Percentiles rank a stretch among this genome's conserved stretches.
Conservation (phyloP, 37 sponge, comb jelly and placozoan species). For the Geodia barretti region DNA sequence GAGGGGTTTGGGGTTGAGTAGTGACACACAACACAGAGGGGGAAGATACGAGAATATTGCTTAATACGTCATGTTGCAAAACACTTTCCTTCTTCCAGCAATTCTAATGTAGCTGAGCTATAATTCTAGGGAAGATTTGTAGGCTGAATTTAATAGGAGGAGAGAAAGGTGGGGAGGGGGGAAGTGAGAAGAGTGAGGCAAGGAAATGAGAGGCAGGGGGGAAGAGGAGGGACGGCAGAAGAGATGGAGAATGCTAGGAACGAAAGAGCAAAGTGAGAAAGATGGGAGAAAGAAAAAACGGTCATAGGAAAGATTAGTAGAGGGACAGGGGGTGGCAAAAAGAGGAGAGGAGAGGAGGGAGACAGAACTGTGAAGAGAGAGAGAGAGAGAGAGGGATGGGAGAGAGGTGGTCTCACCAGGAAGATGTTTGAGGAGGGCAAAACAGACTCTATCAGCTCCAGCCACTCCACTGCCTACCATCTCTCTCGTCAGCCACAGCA, state of each 20-base stretch:
- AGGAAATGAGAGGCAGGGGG: not conserved
- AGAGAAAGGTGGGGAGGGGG: not conserved
- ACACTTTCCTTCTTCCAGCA: no score
- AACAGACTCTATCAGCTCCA: slow-evolving; percentile 85
- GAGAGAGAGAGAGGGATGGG: not conserved
- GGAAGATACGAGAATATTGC: not conserved
- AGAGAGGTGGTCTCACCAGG: slow-evolving; percentile 33
- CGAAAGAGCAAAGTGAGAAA: not conserved
- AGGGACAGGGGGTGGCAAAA: not conserved
- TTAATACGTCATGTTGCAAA: not conserved
- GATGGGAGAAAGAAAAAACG: no score
- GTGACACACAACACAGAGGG: not conserved
- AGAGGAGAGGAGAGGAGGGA: not conserved
- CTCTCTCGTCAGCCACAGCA: slow-evolving; percentile 83
- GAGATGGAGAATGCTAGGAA: not conserved
- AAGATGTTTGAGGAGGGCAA: slow-evolving; percentile 84
- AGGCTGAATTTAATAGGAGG: not conserved
- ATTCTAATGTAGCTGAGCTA: no score
- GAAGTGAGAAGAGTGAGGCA: not conserved
- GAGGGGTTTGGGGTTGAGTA: not conserved
- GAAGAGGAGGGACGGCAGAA: not conserved
- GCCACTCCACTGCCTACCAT: slow-evolving; percentile 63
- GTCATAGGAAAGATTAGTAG: no score
- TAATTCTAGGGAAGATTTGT: no score
- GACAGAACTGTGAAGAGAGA: not conserved